A percentile compares a stretch with the other conserved stretches of the same genome.
Evolutionary conservation across 2,113 vertebrate genomes (phyloP).

Genomic region (Hepsetus odoe): DNA sequence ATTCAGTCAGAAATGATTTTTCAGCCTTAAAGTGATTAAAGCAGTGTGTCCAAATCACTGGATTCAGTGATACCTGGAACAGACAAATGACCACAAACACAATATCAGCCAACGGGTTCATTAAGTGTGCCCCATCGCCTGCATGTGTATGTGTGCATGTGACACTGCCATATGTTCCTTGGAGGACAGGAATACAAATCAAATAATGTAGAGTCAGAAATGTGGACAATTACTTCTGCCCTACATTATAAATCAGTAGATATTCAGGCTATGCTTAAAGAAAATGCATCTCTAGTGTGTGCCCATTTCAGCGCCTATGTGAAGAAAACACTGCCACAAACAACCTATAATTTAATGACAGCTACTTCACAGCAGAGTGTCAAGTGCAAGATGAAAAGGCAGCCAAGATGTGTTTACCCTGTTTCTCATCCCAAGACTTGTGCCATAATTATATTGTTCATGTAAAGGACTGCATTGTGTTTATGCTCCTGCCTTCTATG

Average conservation of each 20-base stretch:
- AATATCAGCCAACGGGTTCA: background rate
- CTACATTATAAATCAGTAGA: slow-evolving; percentile 8
- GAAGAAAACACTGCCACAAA: background rate
- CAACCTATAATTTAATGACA: slow-evolving; percentile 4
- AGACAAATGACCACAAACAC: background rate
- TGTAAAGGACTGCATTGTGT: background rate
- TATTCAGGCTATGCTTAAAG: background rate
- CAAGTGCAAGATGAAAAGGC: background rate
- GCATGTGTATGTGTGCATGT: background rate
- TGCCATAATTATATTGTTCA: background rate
- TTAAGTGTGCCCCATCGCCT: background rate
- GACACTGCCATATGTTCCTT: background rate
- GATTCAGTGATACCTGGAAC: background rate
- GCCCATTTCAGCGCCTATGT: background rate
- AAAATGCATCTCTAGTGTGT: background rate
- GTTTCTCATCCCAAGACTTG: background rate
- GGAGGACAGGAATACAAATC: background rate
- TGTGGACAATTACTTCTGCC: slow-evolving; percentile 10
- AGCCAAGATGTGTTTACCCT: background rate
- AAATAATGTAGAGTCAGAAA: background rate
- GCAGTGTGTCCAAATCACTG: background rate
- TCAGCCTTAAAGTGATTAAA: background rate
- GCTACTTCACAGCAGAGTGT: background rate
- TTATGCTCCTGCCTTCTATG: slow-evolving; percentile 12
- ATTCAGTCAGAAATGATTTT: background rate